Evolutionary conservation across 2,113 vertebrate species (phyloP), one percentile per base, ranked within the genome.

Genomic region (Rana temporaria): DNA sequence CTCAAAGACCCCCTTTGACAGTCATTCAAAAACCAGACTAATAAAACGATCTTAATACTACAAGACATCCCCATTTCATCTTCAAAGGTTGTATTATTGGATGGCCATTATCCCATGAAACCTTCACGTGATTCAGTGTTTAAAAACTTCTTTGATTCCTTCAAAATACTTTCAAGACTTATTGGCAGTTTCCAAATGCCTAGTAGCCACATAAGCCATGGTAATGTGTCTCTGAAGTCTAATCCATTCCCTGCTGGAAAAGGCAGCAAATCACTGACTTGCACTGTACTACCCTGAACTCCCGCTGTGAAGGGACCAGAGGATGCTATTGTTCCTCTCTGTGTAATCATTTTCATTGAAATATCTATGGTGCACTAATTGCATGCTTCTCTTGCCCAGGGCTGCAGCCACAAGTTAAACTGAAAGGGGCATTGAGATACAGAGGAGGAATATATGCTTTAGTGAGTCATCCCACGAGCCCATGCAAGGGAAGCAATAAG

Each of bases 231-330:
- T 82, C 69, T 82, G 70, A 74, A 82, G 70, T 82, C 57, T 81
- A 81, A 81, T 81, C 79, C 48, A 30, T 38, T 64, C 80, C 60
- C 80, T 66, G 70, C 80, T 74, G 69, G 52, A 82, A 82, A 32
- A 73, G 80, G 24, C 70, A 67, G 70, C 38, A 74, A 80, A 80
- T 80, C 78, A 71, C 67, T 80, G 67, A 17, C 63, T 64, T 66
- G n/a, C 57, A 82, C 24, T 66, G 60, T 74, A 66, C 74, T 65
- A 63, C 64, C 26, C 63, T 30, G 42, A 9, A 24, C 81, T 20
- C 72, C 71, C 76, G 53, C 81, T 83, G 72, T 59, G 72, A 68
- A 26, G 30, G 59, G 42, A 24, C 71, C 72, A 75, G 76, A 59
- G 60, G 66, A 52, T 48, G 63, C 64, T 59, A 75, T 83, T 83